Percentiles rank a stretch among this genome's conserved stretches.
phyloP scores from a whole-genome alignment of 1,140 invertebrate genomes.

The Drosophila arawakana region DNA sequence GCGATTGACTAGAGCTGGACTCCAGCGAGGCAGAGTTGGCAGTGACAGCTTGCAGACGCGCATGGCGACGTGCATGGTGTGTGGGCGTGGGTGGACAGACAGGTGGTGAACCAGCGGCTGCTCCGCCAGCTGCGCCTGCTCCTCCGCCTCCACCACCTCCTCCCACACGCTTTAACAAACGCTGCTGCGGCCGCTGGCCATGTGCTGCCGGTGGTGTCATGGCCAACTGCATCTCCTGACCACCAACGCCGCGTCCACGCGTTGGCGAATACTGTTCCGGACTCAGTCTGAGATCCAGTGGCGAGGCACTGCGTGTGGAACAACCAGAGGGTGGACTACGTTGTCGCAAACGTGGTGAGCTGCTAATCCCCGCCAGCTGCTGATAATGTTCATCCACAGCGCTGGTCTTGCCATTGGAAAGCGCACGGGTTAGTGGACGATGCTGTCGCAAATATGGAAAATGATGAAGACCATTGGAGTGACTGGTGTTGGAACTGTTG shows the following conservation, averaged over 20 bases:
- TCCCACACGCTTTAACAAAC: constrained; percentile 86
- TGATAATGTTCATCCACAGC: constrained; percentile 31
- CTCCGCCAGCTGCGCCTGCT: constrained; percentile 3
- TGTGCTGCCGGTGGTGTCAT: constrained; percentile 47
- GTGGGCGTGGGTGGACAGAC: constrained; percentile 93
- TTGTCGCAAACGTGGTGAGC: constrained; percentile 58
- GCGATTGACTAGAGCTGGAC: constrained; percentile 64
- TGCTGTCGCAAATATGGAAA: constrained; percentile 81
- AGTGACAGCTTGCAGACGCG: constrained; percentile 72
- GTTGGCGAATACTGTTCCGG: constrained; percentile 73
- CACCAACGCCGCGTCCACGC: constrained; percentile 62
- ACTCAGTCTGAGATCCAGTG: constrained; percentile 71
- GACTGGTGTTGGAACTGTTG: constrained; percentile 16
- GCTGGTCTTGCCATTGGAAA: constrained; percentile 74
- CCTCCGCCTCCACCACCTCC: constrained; percentile 70
- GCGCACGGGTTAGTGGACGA: constrained; percentile 74
- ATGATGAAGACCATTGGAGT: constrained; percentile 36
- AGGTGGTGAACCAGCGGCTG: constrained; percentile 29
- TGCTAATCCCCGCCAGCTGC: constrained; percentile 20
- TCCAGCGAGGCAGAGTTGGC: constrained; percentile 60
- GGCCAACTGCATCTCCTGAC: constrained; percentile 28
- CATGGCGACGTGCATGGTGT: constrained; percentile 88
- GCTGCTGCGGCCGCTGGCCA: constrained; percentile 85
- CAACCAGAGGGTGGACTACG: constrained; percentile 82
- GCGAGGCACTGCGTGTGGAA: constrained; percentile 80